Evolutionary conservation across 1,140 invertebrate species (phyloP), one percentile per base, ranked within the genome.

Genomic region (Bombus ignitus): DNA sequence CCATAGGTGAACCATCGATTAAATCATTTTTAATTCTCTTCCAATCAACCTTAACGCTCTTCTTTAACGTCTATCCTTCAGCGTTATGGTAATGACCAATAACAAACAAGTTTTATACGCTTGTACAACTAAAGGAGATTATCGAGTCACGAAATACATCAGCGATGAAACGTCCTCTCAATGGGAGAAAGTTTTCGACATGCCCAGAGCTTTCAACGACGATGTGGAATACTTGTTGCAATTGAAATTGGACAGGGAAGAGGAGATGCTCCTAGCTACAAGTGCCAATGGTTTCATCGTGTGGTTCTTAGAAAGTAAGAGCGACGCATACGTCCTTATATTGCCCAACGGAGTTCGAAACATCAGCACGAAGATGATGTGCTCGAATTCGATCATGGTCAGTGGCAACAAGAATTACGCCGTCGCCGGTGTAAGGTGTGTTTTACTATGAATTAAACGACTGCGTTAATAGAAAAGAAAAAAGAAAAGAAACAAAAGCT

Each of bases 321-420:
- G 93, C 35, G 95, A 96, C 88, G 97, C 97, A 9, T 96, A 97
- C 86, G 96, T 97, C 15, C 93, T 99, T 25, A 96, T 96, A 59
- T 94, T 99, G 37, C 98, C 98, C 0, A 98, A 98, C 88, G 98
- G 98, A 0, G 98, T 98, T 6, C 95, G 98, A 73, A 99, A 99
- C 93, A 99, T 99, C 77, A 98, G 98, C 15, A 98, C 98, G 0
- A 98, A 97, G 93, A 97, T 98, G 95, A 96, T 98, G 90, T 96
- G 97, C 83, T 98, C 98, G 0, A 99, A 98, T 93, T 98, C 98
- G 0, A 97, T 99, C 59, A 98, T 99, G 95, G 96, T 99, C 76
- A 99, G 98, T 88, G 98, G 97, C 70, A 97, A 97, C 68, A 97
- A 98, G 92, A 97, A 98, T 92, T 99, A 98, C 93, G 98, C 98